Evolutionary conservation across 2,888 invertebrate species (phyloP).

Genomic region (Drosophila pseudotakahashii): DNA sequence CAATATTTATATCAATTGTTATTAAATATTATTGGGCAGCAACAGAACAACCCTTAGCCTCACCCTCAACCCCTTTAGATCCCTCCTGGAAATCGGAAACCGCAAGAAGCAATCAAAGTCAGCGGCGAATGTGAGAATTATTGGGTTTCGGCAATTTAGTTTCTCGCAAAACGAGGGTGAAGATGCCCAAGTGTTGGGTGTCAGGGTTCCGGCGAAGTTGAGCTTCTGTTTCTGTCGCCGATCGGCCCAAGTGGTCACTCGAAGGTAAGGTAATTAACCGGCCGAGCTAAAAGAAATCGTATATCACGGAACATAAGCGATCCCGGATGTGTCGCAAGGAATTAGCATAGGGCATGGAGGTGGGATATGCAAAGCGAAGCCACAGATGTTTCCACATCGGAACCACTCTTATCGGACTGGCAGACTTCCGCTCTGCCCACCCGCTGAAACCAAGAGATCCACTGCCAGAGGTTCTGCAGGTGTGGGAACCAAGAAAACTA

Average conservation of each 20-base stretch:
- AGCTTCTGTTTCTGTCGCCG: constrained; percentile 29
- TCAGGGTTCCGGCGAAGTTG: constrained; percentile 60
- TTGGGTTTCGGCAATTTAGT: constrained; percentile 64
- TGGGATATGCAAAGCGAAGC: constrained; percentile 4
- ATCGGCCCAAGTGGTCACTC: constrained; percentile 38
- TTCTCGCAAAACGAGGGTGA: constrained; percentile 32
- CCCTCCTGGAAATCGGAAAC: constrained; percentile 60
- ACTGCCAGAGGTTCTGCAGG: neutral
- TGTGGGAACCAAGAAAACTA: constrained; percentile 1
- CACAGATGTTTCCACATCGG: constrained; percentile 44
- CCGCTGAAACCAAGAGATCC: constrained; percentile 24
- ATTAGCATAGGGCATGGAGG: constrained; percentile 50
- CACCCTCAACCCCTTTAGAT: constrained; percentile 12
- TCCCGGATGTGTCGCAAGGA: constrained; percentile 55
- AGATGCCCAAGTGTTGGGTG: constrained; percentile 52
- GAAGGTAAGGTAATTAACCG: constrained; percentile 65
- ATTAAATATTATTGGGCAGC: constrained; percentile 71
- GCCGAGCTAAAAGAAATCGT: constrained; percentile 62
- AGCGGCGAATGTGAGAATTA: constrained; percentile 51
- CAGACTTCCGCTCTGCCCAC: constrained; percentile 25
- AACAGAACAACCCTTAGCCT: constrained; percentile 50
- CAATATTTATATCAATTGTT: constrained; percentile 79
- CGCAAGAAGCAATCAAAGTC: constrained; percentile 63
- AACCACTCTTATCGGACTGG: constrained; percentile 39
- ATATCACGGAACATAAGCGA: constrained; percentile 36